Percentiles rank a stretch among this genome's conserved stretches.
phyloP scores from a whole-genome alignment of 1,140 invertebrate genomes.

The Lamellibrachia luymesi region DNA sequence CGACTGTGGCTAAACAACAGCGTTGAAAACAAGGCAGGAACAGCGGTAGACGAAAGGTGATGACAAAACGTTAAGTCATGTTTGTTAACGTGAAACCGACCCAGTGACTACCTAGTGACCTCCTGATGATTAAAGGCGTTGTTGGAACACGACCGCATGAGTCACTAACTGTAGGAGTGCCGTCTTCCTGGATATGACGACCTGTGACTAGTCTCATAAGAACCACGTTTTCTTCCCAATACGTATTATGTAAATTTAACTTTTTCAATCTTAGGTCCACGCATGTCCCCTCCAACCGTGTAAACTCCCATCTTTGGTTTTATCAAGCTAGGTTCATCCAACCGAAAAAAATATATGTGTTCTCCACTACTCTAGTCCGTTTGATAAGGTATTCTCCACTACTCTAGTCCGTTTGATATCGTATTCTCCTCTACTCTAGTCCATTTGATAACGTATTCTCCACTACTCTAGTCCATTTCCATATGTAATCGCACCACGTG shows the following conservation, averaged over 20 bases:
- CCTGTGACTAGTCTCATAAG: background rate
- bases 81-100: background rate
- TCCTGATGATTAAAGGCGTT: background rate
- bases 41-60: background rate
- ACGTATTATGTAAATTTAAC: background rate
- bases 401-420: no score
- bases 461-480: no score
- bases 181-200: background rate
- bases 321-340: no score
- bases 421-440: no score
- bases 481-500: no score
- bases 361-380: no score
- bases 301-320: no score
- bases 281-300: no score
- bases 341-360: no score
- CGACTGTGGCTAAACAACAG: background rate
- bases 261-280: background rate
- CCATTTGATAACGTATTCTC: no score
- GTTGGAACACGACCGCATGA: background rate
- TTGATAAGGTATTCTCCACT: no score
- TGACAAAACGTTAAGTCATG: background rate
- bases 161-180: background rate
- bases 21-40: background rate
- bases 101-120: background rate
- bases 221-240: background rate